These are phyloP conservation scores for Crotalus viridis DNA, from an alignment of 2,113 vertebrate species.

Conservation along the genomic window DNA sequence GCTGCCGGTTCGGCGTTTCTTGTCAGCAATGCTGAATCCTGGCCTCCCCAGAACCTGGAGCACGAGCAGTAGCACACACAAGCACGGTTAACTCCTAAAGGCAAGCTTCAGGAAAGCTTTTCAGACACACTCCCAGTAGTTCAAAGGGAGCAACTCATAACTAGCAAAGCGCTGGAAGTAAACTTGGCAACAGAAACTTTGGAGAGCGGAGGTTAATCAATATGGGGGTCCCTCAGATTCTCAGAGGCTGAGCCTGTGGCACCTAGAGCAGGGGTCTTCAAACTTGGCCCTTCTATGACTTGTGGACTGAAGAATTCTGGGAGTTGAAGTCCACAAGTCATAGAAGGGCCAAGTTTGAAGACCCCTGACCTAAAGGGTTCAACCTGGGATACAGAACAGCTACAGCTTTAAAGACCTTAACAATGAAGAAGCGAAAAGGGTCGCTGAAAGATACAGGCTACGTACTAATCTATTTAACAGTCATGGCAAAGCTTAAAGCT, in stretches of 20 bases:
- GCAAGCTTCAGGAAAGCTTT: neutral
- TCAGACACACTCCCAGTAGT: neutral
- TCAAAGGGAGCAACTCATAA: neutral
- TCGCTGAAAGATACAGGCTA: too few relatives aligned
- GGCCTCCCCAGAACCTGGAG: slow-evolving; percentile 93
- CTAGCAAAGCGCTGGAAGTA: neutral
- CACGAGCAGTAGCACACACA: slow-evolving; percentile 26
- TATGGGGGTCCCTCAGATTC: neutral
- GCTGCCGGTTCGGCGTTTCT: slow-evolving; percentile 92
- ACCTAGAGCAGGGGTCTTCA: neutral
- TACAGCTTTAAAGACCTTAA: neutral
- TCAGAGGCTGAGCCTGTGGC: neutral
- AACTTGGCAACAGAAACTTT: neutral
- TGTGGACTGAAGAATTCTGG: too few relatives aligned
- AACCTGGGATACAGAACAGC: neutral
- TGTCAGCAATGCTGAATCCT: slow-evolving; percentile 97
- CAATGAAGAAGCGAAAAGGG: neutral
- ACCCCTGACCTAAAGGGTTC: neutral
- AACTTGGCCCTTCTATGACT: too few relatives aligned
- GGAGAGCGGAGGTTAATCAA: neutral
- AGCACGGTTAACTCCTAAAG: neutral
- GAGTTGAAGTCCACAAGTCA: too few relatives aligned
- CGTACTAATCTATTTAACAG: neutral
- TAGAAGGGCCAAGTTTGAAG: neutral
- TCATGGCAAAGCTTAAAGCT: neutral